phyloP scores from a whole-genome alignment of 2,797 vertebrate genomes.

The Paratrypauchen microcephalus region DNA sequence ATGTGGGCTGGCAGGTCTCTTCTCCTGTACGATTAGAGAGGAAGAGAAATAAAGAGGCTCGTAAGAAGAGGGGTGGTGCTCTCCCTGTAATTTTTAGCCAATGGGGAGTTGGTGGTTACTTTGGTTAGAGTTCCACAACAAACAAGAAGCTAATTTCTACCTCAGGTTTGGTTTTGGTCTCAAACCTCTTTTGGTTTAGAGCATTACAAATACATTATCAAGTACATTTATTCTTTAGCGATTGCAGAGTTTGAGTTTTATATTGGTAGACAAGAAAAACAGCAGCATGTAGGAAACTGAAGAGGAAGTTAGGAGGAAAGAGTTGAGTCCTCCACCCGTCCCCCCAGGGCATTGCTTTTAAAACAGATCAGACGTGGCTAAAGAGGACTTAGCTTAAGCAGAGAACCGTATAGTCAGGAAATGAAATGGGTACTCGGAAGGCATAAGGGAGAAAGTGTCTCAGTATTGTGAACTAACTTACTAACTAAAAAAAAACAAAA shows the following conservation, averaged over 20 bases:
- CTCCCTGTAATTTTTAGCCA: slow-evolving; percentile 65
- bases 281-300: slow-evolving; percentile 8
- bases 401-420: slow-evolving; percentile 69
- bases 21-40: slow-evolving; percentile 74
- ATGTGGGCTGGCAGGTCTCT: slow-evolving; percentile 74
- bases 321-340: slow-evolving; percentile 24
- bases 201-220: slow-evolving; percentile 12
- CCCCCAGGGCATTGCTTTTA: slow-evolving; percentile 52
- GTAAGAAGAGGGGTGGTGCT: slow-evolving; percentile 49
- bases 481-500: neutral
- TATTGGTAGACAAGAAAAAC: slow-evolving; percentile 36
- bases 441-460: neutral
- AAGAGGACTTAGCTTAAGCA: slow-evolving; percentile 56
- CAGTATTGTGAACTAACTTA: neutral
- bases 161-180: slow-evolving; percentile 42
- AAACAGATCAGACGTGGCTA: slow-evolving; percentile 71
- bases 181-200: slow-evolving; percentile 1
- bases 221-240: slow-evolving; percentile 21
- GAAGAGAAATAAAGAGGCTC: slow-evolving; percentile 54
- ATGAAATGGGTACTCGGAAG: slow-evolving; percentile 51
- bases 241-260: slow-evolving; percentile 21
- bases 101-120: slow-evolving; percentile 49
- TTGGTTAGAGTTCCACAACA: slow-evolving; percentile 64
- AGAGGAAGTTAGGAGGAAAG: slow-evolving; percentile 30
- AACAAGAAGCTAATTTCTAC: slow-evolving; percentile 44